Evolutionary conservation across 2,888 invertebrate genomes (phyloP).

Genomic region (Phortica magna): DNA sequence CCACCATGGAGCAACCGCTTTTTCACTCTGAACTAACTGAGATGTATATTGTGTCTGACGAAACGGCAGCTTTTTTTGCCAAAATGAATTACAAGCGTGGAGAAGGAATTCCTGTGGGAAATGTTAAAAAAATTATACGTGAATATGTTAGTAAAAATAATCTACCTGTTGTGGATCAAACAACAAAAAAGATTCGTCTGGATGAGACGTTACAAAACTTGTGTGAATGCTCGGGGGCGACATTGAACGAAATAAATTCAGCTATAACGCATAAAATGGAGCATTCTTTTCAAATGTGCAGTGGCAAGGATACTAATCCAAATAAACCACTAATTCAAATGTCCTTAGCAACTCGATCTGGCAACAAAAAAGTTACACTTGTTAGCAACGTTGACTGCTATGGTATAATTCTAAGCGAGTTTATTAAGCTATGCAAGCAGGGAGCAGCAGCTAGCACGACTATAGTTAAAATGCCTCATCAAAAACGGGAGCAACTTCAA

Average conservation of each 20-base stretch:
- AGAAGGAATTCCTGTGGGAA: slow-evolving; percentile 81
- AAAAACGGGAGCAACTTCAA: slow-evolving; percentile 86
- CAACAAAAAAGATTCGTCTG: slow-evolving; percentile 66
- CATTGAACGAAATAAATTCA: slow-evolving; percentile 86
- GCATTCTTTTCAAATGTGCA: slow-evolving; percentile 77
- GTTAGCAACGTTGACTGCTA: slow-evolving; percentile 93
- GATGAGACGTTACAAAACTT: slow-evolving; percentile 71
- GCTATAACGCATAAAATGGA: slow-evolving; percentile 84
- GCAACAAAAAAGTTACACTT: slow-evolving; percentile 95
- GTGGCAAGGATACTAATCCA: slow-evolving; percentile 78
- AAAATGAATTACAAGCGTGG: slow-evolving; percentile 80
- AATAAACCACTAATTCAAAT: slow-evolving; percentile 88
- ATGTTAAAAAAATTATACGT: slow-evolving; percentile 84
- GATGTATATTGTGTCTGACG: slow-evolving; percentile 74
- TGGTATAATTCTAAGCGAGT: slow-evolving; percentile 88
- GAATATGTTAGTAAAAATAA: slow-evolving; percentile 85
- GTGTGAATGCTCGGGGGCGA: slow-evolving; percentile 66
- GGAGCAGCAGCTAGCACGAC: slow-evolving; percentile 93
- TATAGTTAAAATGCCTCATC: slow-evolving; percentile 85
- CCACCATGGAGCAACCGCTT: slow-evolving; percentile 62
- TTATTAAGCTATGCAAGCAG: slow-evolving; percentile 89
- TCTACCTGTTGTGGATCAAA: slow-evolving; percentile 79
- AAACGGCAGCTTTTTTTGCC: slow-evolving; percentile 74
- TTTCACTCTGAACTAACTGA: slow-evolving; percentile 76
- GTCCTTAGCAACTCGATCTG: slow-evolving; percentile 86